These are phyloP conservation scores for Charadrius vociferus DNA, from an alignment of 2,113 vertebrate genomes.

Conservation along the genomic window DNA sequence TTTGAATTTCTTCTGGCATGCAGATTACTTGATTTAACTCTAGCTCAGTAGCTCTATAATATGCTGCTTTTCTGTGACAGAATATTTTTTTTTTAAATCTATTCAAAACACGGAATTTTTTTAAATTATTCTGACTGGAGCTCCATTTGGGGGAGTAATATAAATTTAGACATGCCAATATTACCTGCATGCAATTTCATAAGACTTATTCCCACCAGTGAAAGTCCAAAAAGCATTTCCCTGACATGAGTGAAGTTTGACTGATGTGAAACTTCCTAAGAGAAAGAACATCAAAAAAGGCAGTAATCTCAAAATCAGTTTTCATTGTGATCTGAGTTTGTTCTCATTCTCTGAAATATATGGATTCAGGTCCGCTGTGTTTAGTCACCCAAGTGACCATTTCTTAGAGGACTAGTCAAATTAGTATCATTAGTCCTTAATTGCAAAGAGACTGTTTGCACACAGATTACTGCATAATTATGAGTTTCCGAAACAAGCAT, in stretches of 20 bases:
- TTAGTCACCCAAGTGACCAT: background rate
- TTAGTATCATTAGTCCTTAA: background rate
- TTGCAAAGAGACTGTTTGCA: background rate
- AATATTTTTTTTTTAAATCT: background rate
- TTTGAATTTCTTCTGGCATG: background rate
- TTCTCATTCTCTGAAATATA: background rate
- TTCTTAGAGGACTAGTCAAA: background rate
- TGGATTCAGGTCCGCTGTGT: background rate
- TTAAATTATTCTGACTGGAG: background rate
- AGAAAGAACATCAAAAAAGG: background rate
- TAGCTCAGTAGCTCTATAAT: background rate
- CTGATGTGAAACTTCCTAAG: background rate
- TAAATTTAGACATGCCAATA: background rate
- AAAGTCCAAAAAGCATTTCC: background rate
- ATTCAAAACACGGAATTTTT: background rate
- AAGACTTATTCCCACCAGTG: background rate
- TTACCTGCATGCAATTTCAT: background rate
- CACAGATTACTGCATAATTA: background rate
- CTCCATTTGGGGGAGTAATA: background rate
- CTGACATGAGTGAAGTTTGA: background rate
- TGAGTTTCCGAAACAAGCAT: background rate
- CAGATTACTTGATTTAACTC: background rate
- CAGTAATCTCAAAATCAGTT: background rate
- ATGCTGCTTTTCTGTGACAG: background rate
- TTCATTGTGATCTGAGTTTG: background rate